These are phyloP conservation scores for Deilephila porcellus DNA, from an alignment of 2,888 invertebrate genomes.

Conservation along the genomic window DNA sequence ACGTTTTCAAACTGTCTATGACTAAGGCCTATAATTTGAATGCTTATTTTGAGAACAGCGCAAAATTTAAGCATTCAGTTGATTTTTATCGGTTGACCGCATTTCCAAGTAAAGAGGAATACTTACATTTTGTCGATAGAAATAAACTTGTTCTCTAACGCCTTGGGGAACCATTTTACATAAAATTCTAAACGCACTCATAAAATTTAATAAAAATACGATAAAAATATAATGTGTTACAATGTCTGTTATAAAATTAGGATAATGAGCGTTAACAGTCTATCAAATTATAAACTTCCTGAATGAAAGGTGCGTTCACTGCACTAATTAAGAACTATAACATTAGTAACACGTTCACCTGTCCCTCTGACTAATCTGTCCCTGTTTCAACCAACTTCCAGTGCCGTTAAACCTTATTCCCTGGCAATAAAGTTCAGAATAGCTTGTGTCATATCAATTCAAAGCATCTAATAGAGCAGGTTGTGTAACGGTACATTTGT, in stretches of 20 bases:
- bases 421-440: conserved; percentile 46
- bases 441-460: conserved; percentile 34
- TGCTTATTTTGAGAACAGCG: too few species aligned
- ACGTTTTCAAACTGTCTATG: too few species aligned
- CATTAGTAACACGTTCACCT: conserved; percentile 73
- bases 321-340: conserved; percentile 71
- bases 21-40: too few species aligned
- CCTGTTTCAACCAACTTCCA: conserved; percentile 30
- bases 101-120: not conserved
- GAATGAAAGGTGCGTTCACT: conserved; percentile 52
- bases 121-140: not conserved
- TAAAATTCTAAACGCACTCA: conserved; percentile 9
- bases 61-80: too few species aligned
- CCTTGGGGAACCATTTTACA: not conserved
- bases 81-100: not conserved
- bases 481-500: conserved; percentile 75
- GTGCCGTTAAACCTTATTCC: conserved; percentile 43
- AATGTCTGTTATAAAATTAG: conserved; percentile 27
- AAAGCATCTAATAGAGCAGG: conserved; percentile 54
- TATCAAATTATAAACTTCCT: conserved; percentile 54
- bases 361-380: conserved; percentile 53
- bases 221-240: conserved; percentile 20
- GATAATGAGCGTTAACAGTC: conserved; percentile 33
- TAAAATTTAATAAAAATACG: conserved; percentile 26
- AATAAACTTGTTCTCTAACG: not conserved